A percentile compares a stretch with the other conserved stretches of the same genome.
Evolutionary conservation across 1,140 invertebrate species (phyloP).

Genomic region (Chlorops oryzae): DNA sequence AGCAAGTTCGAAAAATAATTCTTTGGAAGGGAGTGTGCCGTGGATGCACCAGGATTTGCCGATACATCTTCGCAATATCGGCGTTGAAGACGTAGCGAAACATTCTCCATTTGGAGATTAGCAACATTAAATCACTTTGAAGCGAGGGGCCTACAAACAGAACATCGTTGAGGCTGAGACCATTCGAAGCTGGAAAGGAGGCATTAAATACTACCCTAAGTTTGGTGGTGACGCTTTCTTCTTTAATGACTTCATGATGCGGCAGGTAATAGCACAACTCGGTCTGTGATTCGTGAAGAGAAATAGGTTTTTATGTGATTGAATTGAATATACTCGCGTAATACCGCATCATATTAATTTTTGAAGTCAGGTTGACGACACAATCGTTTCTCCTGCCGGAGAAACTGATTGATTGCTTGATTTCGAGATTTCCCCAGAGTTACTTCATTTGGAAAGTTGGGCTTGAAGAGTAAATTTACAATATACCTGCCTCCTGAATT

Average conservation of each 20-base stretch:
- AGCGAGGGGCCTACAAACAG: conserved; percentile 8
- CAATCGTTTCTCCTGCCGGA: neutral
- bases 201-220: conserved; percentile 21
- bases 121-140: neutral
- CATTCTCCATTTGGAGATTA: neutral
- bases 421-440: neutral
- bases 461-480: conserved; percentile 3
- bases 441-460: conserved; percentile 1
- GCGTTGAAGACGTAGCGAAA: neutral
- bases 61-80: neutral
- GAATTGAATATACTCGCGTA: conserved; percentile 6
- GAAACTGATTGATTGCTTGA: neutral
- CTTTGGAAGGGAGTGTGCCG: no score
- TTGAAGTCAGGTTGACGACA: neutral
- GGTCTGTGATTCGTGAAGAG: neutral
- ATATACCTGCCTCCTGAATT: neutral
- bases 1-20: no score
- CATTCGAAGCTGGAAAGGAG: conserved; percentile 12
- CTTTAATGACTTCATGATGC: conserved; percentile 9
- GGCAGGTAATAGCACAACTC: conserved; percentile 11
- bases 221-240: conserved; percentile 16
- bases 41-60: neutral
- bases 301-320: conserved; percentile 15
- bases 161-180: conserved; percentile 16
- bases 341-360: conserved; percentile 3